A percentile compares a stretch with the other conserved stretches of the same genome.
Evolutionary conservation across 2,888 invertebrate genomes (phyloP).

Genomic region (Sinhomidia bicolor): DNA sequence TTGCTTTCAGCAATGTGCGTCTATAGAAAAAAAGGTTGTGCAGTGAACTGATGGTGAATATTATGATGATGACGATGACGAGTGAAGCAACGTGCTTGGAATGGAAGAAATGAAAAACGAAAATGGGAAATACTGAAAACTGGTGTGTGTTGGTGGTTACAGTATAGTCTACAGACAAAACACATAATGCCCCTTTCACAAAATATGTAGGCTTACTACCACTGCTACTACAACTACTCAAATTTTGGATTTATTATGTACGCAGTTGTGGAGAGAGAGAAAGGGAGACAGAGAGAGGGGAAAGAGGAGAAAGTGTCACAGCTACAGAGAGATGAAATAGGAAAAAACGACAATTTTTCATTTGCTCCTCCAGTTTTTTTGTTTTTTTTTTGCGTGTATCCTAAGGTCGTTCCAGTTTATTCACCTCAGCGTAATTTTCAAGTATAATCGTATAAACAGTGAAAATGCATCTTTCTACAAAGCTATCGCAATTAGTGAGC

Average conservation of each 20-base stretch:
- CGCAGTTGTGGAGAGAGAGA: background rate
- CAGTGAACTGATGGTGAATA: conserved; percentile 36
- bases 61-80: conserved; percentile 31
- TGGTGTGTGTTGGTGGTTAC: background rate
- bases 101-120: conserved; percentile 1
- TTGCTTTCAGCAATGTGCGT: conserved; percentile 19
- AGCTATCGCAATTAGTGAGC: conserved; percentile 1
- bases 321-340: background rate
- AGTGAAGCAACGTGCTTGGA: conserved; percentile 40
- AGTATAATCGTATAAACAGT: background rate
- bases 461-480: background rate
- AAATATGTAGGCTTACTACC: background rate
- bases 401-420: background rate
- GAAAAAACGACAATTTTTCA: conserved; percentile 27
- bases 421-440: conserved; percentile 1
- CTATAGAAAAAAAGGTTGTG: background rate
- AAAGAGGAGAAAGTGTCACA: conserved; percentile 5
- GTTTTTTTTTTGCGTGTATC: background rate
- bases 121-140: conserved; percentile 8
- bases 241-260: conserved; percentile 1
- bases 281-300: no score
- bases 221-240: no score
- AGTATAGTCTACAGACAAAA: background rate
- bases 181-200: background rate
- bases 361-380: no score